Percentiles rank a stretch among this genome's conserved stretches.
Conservation (phyloP, 2,888 invertebrate genomes). For the Drepana falcataria region DNA sequence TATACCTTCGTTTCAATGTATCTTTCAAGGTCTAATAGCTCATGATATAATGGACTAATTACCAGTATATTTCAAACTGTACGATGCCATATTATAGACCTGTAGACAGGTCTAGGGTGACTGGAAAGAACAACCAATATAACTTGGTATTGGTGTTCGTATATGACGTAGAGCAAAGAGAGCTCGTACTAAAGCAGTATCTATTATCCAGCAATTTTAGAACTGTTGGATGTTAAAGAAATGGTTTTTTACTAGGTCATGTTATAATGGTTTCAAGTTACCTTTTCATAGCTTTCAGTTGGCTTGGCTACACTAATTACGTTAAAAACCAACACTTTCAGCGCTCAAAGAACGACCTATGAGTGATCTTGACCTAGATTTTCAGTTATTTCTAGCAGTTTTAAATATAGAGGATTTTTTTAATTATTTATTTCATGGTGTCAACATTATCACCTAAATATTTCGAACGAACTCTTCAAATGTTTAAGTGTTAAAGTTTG, state of each 20-base stretch:
- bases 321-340: conserved; percentile 62
- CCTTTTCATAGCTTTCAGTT: conserved; percentile 41
- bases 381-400: conserved; percentile 5
- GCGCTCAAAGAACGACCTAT: conserved; percentile 35
- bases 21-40: background rate
- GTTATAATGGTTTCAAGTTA: conserved; percentile 22
- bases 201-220: conserved; percentile 5
- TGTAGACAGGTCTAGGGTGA: background rate
- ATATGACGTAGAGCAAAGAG: background rate
- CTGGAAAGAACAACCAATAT: conserved; percentile 15
- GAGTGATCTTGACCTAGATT: conserved; percentile 42
- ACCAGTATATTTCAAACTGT: background rate
- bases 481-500: too few species aligned
- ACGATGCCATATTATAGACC: background rate
- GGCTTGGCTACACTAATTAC: conserved; percentile 62
- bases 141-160: conserved; percentile 8
- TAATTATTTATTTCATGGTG: background rate
- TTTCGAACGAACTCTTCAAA: too few species aligned
- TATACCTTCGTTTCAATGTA: background rate
- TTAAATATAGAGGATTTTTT: background rate
- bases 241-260: conserved; percentile 9
- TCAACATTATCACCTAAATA: too few species aligned
- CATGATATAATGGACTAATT: conserved; percentile 5
- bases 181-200: background rate
- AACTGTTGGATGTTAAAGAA: conserved; percentile 4